Evolutionary conservation across 37 sponge, comb jelly and placozoan genomes (phyloP), one percentile per base, ranked within the genome.

Genomic region (Chondrilla cf. caribensis): DNA sequence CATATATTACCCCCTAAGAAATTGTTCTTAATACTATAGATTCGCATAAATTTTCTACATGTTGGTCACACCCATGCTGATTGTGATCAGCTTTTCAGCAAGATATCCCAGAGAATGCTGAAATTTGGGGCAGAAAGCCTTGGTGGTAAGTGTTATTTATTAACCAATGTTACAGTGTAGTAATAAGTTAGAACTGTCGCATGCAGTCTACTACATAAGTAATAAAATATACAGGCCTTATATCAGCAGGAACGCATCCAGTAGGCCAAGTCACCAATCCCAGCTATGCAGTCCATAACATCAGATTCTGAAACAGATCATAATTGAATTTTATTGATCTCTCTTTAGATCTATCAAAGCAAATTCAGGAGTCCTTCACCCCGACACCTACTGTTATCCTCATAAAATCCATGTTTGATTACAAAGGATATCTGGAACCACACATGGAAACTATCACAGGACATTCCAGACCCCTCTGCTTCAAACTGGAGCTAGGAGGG

Each of bases 51-150:
- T 22, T 60, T 60, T 26, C 22, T 60, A 26, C 64, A 60, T 60
- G 64, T 60, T 5, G 64, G 64, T 7, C 64, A 60, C 29, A 60
- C 64, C 64, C 64, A 60, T 60, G 64, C 64, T 28, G 64, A 60
- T 15, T 9, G 19, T 19, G 64, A 60, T 26, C 64, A 60, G 22
- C 15, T 60, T 60, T 60, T 60, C 15, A 60, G 64, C 29, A 22
- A 26, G 28, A 60, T 60, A 6, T 60, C 64, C 5, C 64, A 60
- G 22, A 60, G 64, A 60, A 26, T 60, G 28, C 22, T 21, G 64
- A 60, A 26, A 15, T 26, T 28, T 60, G 64, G 64, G 5, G 64
- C 64, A 28, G 28, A 60, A 26, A 60, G 64, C 15, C 24, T 60
- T 22, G 5, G 5, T 21, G 64, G 64, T 60, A 6, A 60, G 51